Evolutionary conservation across 2,113 vertebrate species (phyloP).

Genomic region (Passerina amoena): DNA sequence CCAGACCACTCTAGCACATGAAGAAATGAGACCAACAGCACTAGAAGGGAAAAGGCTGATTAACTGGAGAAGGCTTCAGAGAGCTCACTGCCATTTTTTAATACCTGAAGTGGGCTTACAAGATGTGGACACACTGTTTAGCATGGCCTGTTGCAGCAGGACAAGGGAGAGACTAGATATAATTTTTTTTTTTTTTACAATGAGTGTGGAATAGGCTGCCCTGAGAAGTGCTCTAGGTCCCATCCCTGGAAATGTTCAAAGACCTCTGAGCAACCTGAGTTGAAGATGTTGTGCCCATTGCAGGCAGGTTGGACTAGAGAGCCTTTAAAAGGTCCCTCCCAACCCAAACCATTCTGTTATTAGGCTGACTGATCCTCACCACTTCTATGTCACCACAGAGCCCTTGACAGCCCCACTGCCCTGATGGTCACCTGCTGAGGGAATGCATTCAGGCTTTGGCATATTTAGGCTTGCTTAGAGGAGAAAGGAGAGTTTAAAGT

Average conservation of each 20-base stretch:
- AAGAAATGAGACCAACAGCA: neutral
- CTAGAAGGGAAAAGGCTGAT: neutral
- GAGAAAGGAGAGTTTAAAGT: neutral
- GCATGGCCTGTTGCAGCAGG: neutral
- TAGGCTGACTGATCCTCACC: too few species aligned
- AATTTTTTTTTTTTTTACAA: neutral
- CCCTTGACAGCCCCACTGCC: accelerated
- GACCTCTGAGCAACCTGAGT: neutral
- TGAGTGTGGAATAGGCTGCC: neutral
- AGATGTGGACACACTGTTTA: neutral
- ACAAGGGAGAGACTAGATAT: neutral
- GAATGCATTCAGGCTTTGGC: neutral
- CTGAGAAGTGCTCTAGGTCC: neutral
- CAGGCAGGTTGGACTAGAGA: neutral
- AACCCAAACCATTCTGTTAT: neutral
- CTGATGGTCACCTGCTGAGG: neutral
- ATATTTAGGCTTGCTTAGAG: neutral
- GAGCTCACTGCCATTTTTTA: neutral
- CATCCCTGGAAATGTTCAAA: neutral
- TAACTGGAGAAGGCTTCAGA: neutral
- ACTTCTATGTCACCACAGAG: neutral
- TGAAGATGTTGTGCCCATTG: neutral
- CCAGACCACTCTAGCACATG: neutral
- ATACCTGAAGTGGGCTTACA: neutral
- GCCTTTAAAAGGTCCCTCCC: neutral